These are phyloP conservation scores for Typhlichthys subterraneus DNA, from an alignment of 2,797 vertebrate species.

Conservation along the genomic window DNA sequence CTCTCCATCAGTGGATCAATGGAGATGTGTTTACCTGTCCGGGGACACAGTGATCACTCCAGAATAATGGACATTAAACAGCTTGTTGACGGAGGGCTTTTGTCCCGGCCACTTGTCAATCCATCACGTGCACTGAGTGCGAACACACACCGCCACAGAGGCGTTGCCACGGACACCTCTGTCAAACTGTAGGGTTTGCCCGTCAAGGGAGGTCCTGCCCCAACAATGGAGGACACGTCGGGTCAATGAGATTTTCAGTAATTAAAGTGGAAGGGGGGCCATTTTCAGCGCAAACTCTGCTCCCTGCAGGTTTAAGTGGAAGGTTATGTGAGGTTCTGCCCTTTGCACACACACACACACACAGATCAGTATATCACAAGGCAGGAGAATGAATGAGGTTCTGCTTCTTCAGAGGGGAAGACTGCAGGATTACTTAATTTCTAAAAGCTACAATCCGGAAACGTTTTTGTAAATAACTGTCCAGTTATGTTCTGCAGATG, in stretches of 20 bases:
- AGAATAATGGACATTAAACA: constrained; percentile 94
- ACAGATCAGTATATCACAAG: constrained; percentile 7
- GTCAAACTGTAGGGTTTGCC: constrained; percentile 72
- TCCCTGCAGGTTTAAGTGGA: constrained; percentile 44
- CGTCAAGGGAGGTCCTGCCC: constrained; percentile 38
- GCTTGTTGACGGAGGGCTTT: constrained; percentile 92
- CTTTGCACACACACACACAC: constrained; percentile 15
- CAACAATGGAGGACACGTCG: constrained; percentile 57
- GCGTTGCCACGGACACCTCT: constrained; percentile 69
- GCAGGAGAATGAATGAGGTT: not conserved
- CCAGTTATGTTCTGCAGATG: not conserved
- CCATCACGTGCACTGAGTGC: constrained; percentile 77
- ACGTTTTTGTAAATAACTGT: too few relatives aligned
- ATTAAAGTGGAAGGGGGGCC: constrained; percentile 71
- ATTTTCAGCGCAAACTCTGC: constrained; percentile 58
- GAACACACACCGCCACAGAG: constrained; percentile 68
- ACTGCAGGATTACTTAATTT: constrained; percentile 9
- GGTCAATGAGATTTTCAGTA: constrained; percentile 61
- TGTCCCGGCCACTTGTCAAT: constrained; percentile 90
- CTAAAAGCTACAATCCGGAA: not conserved
- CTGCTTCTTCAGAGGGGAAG: constrained; percentile 15
- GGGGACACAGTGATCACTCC: constrained; percentile 84
- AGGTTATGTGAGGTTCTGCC: constrained; percentile 26
- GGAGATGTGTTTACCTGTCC: constrained; percentile 94
- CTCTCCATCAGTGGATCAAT: constrained; percentile 90